Base-by-base conservation (phyloP, 92 coral and sea anemone species). In the Zoanthus solanderi region DNA sequence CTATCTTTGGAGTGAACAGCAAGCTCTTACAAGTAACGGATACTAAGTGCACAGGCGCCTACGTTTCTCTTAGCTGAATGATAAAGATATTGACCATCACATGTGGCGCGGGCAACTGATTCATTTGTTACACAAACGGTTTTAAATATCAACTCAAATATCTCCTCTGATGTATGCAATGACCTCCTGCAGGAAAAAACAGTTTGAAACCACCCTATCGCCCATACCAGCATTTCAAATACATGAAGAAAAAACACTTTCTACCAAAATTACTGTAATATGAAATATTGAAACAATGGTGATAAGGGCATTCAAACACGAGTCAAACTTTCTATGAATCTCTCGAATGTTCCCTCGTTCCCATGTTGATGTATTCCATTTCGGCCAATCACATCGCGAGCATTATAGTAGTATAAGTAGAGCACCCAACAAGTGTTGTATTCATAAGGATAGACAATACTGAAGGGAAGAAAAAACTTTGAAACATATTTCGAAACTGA, bases 321-420 rank as follows among this genome's bases (percentile, higher is more conserved):
- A 34, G 42, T 30, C 34, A 17, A 66, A 37, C 1, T 57, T 28
- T 65, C 58, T 14, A 66, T 60, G n/a, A 68, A 42, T 68, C 66
- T 46, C 61, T 15, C 13, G 61, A 57, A 61, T 60, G 7, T 60
- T 81, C 75, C 74, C 74, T 81, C 60, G 74, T 18, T 81, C 17
- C 75, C 45, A 28, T 44, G 75, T 47, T 47, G 50, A 30, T 42
- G 17, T 13, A 47, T 50, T 11, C 56, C 29, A 16, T 69, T 54
- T 77, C 82, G 11, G 23, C 85, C 85, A 81, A 81, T 81, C 75
- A 80, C 0, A 80, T 0, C 61, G 29, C 42, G 53, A 75, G 14
- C n/a, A 63, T 63, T 17, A 63, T n/a, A 17, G 16, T 10, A 18
- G 65, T 34, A 81, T 66, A 81, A 81, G 66, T 9, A 8, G 23